phyloP scores from a whole-genome alignment of 2,888 invertebrate genomes.

The Torymus texanus region DNA sequence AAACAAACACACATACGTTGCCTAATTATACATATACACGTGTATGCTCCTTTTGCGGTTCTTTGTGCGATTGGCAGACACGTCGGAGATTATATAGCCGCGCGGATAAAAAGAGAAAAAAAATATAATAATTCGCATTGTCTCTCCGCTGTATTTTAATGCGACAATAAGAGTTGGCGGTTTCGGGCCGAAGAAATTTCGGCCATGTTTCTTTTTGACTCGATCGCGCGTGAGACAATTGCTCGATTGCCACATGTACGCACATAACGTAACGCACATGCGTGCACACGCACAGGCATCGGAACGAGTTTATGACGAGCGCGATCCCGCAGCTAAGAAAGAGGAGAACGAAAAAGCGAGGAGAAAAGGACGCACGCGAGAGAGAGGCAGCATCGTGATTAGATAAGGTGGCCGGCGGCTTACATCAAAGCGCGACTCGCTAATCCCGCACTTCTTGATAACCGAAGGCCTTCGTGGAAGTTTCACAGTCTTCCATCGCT shows the following conservation, averaged over 20 bases:
- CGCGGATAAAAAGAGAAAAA: too few relatives aligned
- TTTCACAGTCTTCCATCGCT: slow-evolving; percentile 41
- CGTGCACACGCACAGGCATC: not conserved
- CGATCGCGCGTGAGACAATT: too few relatives aligned
- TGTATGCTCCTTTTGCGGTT: not conserved
- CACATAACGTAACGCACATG: too few relatives aligned
- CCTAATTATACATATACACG: slow-evolving; percentile 28
- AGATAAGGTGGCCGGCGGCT: slow-evolving; percentile 71
- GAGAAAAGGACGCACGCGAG: slow-evolving; percentile 58
- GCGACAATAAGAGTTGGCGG: too few relatives aligned
- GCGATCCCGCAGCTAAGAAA: slow-evolving; percentile 9
- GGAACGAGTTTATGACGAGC: not conserved
- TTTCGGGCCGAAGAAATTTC: too few relatives aligned
- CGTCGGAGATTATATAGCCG: too few relatives aligned
- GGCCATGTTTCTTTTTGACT: too few relatives aligned
- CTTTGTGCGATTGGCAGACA: too few relatives aligned
- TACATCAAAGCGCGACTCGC: slow-evolving; percentile 74
- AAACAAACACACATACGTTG: slow-evolving; percentile 17
- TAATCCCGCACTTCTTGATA: slow-evolving; percentile 75
- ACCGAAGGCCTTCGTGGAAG: slow-evolving; percentile 69
- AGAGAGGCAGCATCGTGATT: slow-evolving; percentile 68
- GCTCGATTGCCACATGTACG: too few relatives aligned
- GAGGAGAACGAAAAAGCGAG: slow-evolving; percentile 42
- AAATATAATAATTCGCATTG: too few relatives aligned
- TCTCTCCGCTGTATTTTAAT: too few relatives aligned